phyloP scores from a whole-genome alignment of 1,140 invertebrate species.

The Heliothis subflexa region DNA sequence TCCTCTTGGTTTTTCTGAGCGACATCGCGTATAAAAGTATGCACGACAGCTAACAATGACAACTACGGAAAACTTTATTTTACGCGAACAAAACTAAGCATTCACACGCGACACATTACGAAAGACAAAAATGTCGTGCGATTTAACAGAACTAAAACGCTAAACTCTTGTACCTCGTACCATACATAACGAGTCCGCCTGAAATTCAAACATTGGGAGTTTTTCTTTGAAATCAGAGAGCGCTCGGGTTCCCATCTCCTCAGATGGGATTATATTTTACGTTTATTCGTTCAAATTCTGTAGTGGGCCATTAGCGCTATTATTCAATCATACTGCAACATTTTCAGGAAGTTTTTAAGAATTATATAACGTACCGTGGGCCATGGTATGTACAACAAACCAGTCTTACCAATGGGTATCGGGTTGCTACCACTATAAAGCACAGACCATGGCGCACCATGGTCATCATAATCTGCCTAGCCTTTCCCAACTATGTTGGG shows the following conservation, averaged over 20 bases:
- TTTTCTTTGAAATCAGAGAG: conserved; percentile 52
- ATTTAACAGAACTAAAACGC: background rate
- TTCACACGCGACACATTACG: too few relatives aligned
- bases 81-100: too few relatives aligned
- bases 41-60: too few relatives aligned
- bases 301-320: conserved; percentile 29
- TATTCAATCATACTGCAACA: background rate
- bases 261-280: conserved; percentile 54
- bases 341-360: background rate
- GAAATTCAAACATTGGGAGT: conserved; percentile 55
- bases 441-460: too few relatives aligned
- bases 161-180: conserved; percentile 6
- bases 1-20: too few relatives aligned
- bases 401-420: too few relatives aligned
- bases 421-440: background rate
- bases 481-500: too few relatives aligned
- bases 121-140: too few relatives aligned
- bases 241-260: conserved; percentile 27
- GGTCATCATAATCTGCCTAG: too few relatives aligned
- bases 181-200: conserved; percentile 14
- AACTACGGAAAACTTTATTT: too few relatives aligned
- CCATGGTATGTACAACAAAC: too few relatives aligned
- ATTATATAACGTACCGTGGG: background rate
- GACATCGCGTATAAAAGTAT: too few relatives aligned
- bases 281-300: conserved; percentile 42